Evolutionary conservation across 2,797 vertebrate genomes (phyloP), one percentile per base, ranked within the genome.

Genomic region (Fistularia commersonii): DNA sequence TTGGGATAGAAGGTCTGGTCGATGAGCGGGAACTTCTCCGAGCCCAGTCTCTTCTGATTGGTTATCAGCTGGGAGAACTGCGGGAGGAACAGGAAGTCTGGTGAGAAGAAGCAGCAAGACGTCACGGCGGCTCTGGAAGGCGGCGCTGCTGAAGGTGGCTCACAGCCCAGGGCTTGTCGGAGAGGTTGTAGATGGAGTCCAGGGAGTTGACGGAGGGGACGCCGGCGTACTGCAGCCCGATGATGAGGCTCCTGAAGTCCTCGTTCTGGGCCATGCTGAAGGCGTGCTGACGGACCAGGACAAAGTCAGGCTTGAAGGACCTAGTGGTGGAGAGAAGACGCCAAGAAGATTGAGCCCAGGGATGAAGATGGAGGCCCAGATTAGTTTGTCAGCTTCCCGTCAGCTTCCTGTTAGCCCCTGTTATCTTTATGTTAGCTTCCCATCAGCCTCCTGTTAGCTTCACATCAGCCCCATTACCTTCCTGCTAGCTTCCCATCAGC

Each of bases 1-100:
- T 99, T 98, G n/a, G 97, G 95, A 68, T 99, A 99, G 88, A 95
- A 99, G 0, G 93, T 97, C 77, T 99, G 97, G 64, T 98, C 94
- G 43, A 99, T 96, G 13, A 99, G 89, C 31, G 97, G 97, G 54
- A 99, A 98, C 80, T 93, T 98, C 48, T 98, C 96, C 4, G 91
- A 82, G 60, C 97, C 97, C 76, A 99, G 41, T 15, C 74, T 85
- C 89, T 94, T 98, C 84, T 92, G 93, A 82, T 92, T 91, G 74
- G 83, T 91, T 72, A 96, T 91, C 85, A 99, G 87, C 84, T 99
- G 97, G 64, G 96, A 91, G 88, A 99, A 99, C 97, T 99, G 84
- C 1, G 8, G 36, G 41, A 39, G 10, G 31, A 45, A 42, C 11
- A 33, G 32, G 32, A 45, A 1, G 11, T 1, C 3, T 11, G 5